Percentiles rank a stretch among this genome's conserved stretches.
These are phyloP conservation scores for Lepidurus apus DNA, from an alignment of 1,140 invertebrate genomes.

Conservation along the genomic window DNA sequence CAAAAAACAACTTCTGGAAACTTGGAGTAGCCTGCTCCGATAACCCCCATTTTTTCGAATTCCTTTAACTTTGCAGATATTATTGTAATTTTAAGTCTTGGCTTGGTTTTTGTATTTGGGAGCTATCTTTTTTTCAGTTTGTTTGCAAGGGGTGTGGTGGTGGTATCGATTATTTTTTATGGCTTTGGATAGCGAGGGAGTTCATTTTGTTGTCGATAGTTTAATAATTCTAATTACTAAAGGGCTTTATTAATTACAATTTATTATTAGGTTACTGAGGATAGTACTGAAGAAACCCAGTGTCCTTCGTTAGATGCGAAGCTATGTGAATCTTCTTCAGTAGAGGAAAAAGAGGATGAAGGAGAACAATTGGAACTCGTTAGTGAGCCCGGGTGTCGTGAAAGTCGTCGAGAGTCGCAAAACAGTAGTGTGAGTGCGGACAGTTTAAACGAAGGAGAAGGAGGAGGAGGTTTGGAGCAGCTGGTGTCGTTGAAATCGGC, in stretches of 20 bases:
- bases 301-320: background rate
- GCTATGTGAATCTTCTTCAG: background rate
- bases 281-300: background rate
- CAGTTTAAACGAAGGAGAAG: constrained; percentile 6
- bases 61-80: background rate
- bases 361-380: background rate
- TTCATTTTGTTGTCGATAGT: background rate
- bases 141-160: constrained; percentile 13
- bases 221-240: background rate
- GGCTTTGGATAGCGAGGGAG: constrained; percentile 8
- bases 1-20: background rate
- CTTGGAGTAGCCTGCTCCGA: constrained; percentile 20
- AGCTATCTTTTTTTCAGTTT: background rate
- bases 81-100: background rate
- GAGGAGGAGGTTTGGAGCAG: background rate
- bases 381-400: background rate
- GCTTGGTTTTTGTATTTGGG: constrained; percentile 6
- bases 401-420: background rate
- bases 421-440: constrained; percentile 12
- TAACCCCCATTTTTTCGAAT: background rate
- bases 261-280: background rate
- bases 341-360: background rate
- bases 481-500: constrained; percentile 1
- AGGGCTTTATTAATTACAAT: background rate
- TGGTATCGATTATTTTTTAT: background rate